Evolutionary conservation across 2,113 vertebrate genomes (phyloP).

Genomic region (Rutilus rutilus): DNA sequence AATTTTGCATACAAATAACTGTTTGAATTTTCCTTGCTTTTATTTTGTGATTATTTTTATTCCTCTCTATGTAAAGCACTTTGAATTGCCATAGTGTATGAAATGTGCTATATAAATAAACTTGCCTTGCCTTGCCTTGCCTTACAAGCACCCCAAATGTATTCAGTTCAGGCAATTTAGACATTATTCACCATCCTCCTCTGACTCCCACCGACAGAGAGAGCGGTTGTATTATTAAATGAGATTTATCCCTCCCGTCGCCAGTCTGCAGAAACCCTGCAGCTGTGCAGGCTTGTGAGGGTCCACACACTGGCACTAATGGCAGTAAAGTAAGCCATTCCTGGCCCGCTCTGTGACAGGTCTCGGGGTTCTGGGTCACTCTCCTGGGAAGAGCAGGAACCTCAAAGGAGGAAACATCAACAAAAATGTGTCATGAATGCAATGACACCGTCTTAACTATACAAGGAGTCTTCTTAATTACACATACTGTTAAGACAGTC

Average conservation of each 20-base stretch:
- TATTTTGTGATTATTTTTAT: no score
- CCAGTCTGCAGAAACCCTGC: conserved; percentile 26
- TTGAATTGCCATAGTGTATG: no score
- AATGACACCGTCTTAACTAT: not conserved
- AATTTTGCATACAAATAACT: not conserved
- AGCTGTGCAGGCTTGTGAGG: not conserved
- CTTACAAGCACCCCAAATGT: not conserved
- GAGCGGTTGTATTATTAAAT: conserved; percentile 8
- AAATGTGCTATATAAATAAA: no score
- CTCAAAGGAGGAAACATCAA: conserved; percentile 15
- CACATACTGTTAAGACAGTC: conserved; percentile 25
- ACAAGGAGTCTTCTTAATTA: conserved; percentile 43
- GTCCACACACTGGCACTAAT: not conserved
- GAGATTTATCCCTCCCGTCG: conserved; percentile 31
- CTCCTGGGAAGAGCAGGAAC: conserved; percentile 15
- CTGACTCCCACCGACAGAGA: conserved; percentile 24
- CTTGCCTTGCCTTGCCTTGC: no score
- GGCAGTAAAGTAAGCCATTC: conserved; percentile 9
- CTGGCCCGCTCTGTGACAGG: conserved; percentile 25
- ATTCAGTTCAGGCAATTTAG: not conserved
- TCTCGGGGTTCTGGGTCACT: conserved; percentile 3
- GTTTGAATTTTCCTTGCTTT: no score
- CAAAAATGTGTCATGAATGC: conserved; percentile 6
- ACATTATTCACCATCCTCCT: conserved; percentile 22
- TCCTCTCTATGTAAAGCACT: no score